Base-by-base conservation (phyloP, 2,113 vertebrate species). In the Muntiacus muntjak region DNA sequence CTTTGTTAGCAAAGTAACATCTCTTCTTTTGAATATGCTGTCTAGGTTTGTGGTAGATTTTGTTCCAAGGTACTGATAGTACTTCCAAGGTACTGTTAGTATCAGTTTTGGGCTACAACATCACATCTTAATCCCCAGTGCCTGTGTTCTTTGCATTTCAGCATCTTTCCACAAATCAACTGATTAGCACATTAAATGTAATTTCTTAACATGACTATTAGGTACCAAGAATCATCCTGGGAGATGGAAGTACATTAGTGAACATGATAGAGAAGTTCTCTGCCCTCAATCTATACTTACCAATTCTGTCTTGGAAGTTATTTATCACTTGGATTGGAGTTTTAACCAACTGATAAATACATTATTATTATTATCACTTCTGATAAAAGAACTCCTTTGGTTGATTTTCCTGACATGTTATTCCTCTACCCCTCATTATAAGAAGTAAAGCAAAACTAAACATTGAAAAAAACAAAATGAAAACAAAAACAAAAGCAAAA, bases 111-210 rank as follows among this genome's bases (percentile, higher is more conserved):
- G 40, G 3, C 4, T 1, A 19, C 5, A 5, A 1, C 8, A 19
- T 40, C 5, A 2, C 1, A 0, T 28, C 19, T 33, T 57, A 33
- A 62, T 19, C 3, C 2, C 28, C 26, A 55, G 28, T 10, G 3
- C n/a, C 25, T 26, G 15, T 40, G 87, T 67, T 33, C 36, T 71
- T n/a, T 79, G 45, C 5, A 43, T 6, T 12, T 21, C 25, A 64
- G 15, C 33, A 17, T 47, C 17, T 40, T 90, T 30, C 40, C 25
- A 43, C 26, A 1, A 81, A n/a, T 17, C 9, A 3, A 15, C 55
- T 47, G 2, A 67, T 64, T 58, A 36, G 62, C 30, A 71, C 36
- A 82, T 6, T 64, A 40, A 60, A 57, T 28, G 2, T 13, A 54
- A 47, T 45, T 55, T 79, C 21, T 54, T 92, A 71, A 21, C 17